Conservation (phyloP, 2,113 vertebrate genomes). For the Tetrax tetrax region DNA sequence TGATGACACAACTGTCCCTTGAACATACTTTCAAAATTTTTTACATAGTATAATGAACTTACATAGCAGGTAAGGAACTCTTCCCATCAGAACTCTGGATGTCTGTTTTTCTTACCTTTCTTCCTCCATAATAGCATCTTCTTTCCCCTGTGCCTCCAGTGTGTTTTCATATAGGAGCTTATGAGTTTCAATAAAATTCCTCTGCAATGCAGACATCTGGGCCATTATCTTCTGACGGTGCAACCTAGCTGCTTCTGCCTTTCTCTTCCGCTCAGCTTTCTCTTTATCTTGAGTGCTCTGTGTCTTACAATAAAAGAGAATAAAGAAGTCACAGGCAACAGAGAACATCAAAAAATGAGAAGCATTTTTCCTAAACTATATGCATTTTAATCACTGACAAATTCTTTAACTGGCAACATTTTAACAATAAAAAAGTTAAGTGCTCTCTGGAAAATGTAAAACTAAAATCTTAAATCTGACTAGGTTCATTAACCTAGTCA, state of each 20-base stretch:
- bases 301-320: slow-evolving; percentile 17
- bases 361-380: neutral
- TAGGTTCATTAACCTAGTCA: neutral
- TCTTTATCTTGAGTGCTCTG: slow-evolving; percentile 92
- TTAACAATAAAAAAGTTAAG: neutral
- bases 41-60: neutral
- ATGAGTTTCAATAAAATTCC: slow-evolving; percentile 97
- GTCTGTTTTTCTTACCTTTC: slow-evolving; percentile 66
- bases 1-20: neutral
- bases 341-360: neutral
- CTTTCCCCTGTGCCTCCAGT: slow-evolving; percentile 82
- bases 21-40: neutral
- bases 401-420: neutral
- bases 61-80: neutral
- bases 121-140: slow-evolving; percentile 74
- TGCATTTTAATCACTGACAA: neutral
- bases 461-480: neutral
- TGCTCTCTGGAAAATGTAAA: neutral
- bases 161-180: slow-evolving; percentile 94
- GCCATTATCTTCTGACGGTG: slow-evolving; percentile 99
- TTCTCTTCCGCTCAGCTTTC: slow-evolving; percentile 94
- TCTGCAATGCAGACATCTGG: slow-evolving; percentile 98
- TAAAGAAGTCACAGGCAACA: neutral
- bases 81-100: neutral
- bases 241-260: slow-evolving; percentile 93